phyloP scores from a whole-genome alignment of 2,797 vertebrate species.

The Anabacerthia variegaticeps region DNA sequence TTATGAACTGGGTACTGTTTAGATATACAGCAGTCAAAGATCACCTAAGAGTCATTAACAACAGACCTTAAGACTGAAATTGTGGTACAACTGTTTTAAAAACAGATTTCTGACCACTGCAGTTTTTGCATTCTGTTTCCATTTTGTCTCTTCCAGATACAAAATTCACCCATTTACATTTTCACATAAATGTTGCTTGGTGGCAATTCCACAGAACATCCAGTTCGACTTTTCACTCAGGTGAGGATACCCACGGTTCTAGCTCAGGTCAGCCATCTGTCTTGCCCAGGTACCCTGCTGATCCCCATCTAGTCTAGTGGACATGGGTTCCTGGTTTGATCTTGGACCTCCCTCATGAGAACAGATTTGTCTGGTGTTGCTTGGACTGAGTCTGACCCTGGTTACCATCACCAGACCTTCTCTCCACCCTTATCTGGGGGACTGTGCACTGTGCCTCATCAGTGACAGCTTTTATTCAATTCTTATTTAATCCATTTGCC shows the following conservation, averaged over 20 bases:
- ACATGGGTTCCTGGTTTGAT: neutral
- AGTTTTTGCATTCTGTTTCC: neutral
- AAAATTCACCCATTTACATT: neutral
- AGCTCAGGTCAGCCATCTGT: neutral
- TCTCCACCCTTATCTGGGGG: neutral
- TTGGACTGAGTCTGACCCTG: neutral
- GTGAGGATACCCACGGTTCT: no score
- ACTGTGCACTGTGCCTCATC: neutral
- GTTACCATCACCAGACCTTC: neutral
- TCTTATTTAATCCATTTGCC: neutral
- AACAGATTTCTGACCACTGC: neutral
- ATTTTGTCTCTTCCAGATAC: neutral
- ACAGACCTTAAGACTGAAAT: neutral
- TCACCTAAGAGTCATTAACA: neutral
- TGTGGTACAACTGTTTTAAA: neutral
- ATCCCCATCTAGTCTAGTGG: neutral
- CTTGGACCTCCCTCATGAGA: rapidly evolving
- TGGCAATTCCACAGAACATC: neutral
- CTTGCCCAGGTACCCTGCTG: rapidly evolving
- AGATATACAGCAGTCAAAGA: neutral
- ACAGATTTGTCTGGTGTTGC: neutral
- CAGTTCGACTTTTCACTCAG: neutral
- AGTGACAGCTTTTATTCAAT: neutral
- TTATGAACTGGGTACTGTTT: neutral
- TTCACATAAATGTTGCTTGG: neutral